Base-by-base conservation (phyloP, 2,113 vertebrate species). In the Strigops habroptila region DNA sequence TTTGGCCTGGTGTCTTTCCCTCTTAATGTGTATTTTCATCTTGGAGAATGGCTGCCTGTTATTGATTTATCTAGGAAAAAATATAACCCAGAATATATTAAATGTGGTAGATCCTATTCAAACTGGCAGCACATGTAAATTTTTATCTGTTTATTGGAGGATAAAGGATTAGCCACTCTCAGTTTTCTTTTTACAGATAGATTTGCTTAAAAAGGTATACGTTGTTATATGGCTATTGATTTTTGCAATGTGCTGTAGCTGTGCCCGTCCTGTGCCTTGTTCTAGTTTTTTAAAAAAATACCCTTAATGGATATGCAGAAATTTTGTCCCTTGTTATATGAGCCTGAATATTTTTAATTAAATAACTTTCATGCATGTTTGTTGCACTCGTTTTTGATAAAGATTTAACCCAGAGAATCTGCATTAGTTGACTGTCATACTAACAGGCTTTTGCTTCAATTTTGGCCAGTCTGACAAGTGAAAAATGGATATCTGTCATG, bases 11-110 rank as follows among this genome's bases (percentile, higher is more conserved):
- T 92, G 57, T 86, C 73, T 96, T 93, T 94, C n/a, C 68, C 80
- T 92, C 81, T 90, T 93, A 93, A 93, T 93, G 78, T 96, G 19
- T 90, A 59, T 96, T 92, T 97, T 97, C 79, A 95, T 84, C 88
- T 95, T 96, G 90, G 89, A 89, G 82, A 86, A 91, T 82, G 59
- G 44, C 82, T 94, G 86, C 64, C 41, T 78, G 33, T 80, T 89
- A 95, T 68, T 95, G 91, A 95, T 97, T 97, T 85, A 86, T 90
- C 84, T 83, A 83, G 75, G 86, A 88, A 92, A 91, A 96, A 96
- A 88, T 93, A 86, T 73, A 93, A 86, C 64, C 46, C 49, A 62
- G 89, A 86, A 86, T 95, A 83, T 67, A 88, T 86, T 94, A 90
- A 95, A 91, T 22, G 33, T 59, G 35, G 55, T 93, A 73, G 92